Evolutionary conservation across 2,113 vertebrate genomes (phyloP), one percentile per base, ranked within the genome.

Genomic region (Miniopterus natalensis): DNA sequence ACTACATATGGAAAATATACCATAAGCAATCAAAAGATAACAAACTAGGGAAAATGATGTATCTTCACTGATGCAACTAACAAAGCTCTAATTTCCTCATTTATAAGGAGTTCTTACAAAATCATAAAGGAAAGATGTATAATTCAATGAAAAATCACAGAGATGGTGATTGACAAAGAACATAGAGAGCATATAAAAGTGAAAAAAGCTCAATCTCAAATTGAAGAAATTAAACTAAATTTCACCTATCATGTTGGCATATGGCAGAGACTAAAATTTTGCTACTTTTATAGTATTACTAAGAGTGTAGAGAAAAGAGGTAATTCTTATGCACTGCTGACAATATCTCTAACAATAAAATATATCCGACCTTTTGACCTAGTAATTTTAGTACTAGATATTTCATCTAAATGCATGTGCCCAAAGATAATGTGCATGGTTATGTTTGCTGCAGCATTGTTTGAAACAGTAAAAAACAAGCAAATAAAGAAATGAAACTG

Each of bases 131-230:
- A 89, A 86, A 73, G 31, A 29, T 15, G 12, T 63, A 49, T 68
- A 75, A 90, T 79, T 88, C 77, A 84, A 49, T 94, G 45, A 94
- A 73, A 95, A 84, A 11, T 75, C n/a, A 89, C 20, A 83, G 40
- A 74, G 31, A 31, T 12, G 40, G 8, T 23, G 75, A 65, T 36
- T 93, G 81, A 25, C 55, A 95, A 93, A 47, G 57, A 80, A 63
- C 83, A 74, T 59, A 85, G 25, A 78, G n/a, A 10, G 47, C 45
- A 84, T 79, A 49, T 80, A 80, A 88, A 65, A 15, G 84, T 53
- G 55, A 87, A 68, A 74, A 57, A 45, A 79, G 6, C 6, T 79
- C 12, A 51, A 6, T 68, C 49, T 90, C 9, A 61, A 80, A 70
- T n/a, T 84, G 61, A 91, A 79, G 27, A 83, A 92, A 63, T 88